A percentile compares a stretch with the other conserved stretches of the same genome.
phyloP scores from a whole-genome alignment of 1,140 invertebrate species.

The Platyscapa corneri region DNA sequence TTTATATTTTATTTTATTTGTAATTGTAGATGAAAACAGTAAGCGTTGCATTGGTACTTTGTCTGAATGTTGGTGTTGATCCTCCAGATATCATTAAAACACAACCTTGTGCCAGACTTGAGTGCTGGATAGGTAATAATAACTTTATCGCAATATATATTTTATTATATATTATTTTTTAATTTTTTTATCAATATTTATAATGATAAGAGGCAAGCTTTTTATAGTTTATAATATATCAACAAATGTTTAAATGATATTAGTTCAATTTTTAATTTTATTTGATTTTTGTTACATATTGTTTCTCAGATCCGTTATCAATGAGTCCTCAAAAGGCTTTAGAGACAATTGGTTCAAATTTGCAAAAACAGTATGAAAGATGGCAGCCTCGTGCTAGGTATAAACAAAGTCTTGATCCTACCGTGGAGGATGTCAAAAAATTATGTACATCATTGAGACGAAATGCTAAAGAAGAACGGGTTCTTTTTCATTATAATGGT shows the following conservation, averaged over 20 bases:
- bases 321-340: conserved; percentile 94
- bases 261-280: not conserved
- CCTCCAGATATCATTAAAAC: conserved; percentile 98
- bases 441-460: conserved; percentile 94
- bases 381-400: conserved; percentile 98
- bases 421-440: conserved; percentile 98
- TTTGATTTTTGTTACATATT: conserved; percentile 15
- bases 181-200: too few species aligned
- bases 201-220: not conserved
- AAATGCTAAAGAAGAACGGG: conserved; percentile 98
- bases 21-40: conserved; percentile 94
- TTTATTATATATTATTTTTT: not conserved
- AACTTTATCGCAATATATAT: not conserved
- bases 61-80: conserved; percentile 98
- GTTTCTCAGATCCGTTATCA: conserved; percentile 81
- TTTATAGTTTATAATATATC: not conserved
- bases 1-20: conserved; percentile 35
- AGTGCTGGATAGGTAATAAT: conserved; percentile 95
- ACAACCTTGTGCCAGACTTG: conserved; percentile 94
- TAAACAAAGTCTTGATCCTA: conserved; percentile 97
- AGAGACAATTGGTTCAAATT: conserved; percentile 91
- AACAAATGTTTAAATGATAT: not conserved
- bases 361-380: conserved; percentile 97
- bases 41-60: conserved; percentile 98
- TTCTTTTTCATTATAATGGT: conserved; percentile 99